Evolutionary conservation across 2,888 invertebrate genomes (phyloP), one percentile per base, ranked within the genome.

Genomic region (Anoplius nigerrimus): DNA sequence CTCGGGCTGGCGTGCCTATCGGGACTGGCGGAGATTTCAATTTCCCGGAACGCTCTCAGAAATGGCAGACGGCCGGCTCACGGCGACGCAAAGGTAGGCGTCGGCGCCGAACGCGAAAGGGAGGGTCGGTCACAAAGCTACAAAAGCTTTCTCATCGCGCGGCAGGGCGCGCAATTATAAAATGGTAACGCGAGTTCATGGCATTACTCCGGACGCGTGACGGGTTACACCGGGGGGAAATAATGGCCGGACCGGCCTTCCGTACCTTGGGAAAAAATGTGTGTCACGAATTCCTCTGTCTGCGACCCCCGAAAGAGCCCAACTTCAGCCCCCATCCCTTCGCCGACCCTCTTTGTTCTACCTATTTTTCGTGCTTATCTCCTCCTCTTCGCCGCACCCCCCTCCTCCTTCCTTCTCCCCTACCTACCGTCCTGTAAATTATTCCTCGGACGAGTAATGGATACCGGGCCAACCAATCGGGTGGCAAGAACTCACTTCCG

Each of bases 161-260:
- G n/a, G n/a, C n/a, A n/a, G n/a, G 24, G 2, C 34, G 34, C 34
- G 34, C 75, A 78, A 78, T 78, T 76, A 76, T 78, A 78, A 78
- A 76, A 72, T 70, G 72, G 69, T 62, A 71, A 66, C 56, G 67
- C 68, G 34, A 60, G 61, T 71, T 69, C 69, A 65, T 63, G 74
- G 45, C 65, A 62, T 69, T 77, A 69, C 65, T 45, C 55, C 53
- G 57, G 62, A 59, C 4, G 11, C 34, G 34, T 11, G 34, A 34
- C 34, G 34, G 1, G 1, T 34, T 59, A 52, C 59, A 51, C 46
- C 62, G 15, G 57, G 20, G n/a, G 21, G 4, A 20, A 48, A 48
- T 48, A 48, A 48, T 48, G 20, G 34, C 24, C n/a, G n/a, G n/a
- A n/a, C n/a, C n/a, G 24, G 4, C 34, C 34, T 34, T 34, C 34